These are phyloP conservation scores for Cryptus viduatorius DNA, from an alignment of 2,888 invertebrate species.

Conservation along the genomic window DNA sequence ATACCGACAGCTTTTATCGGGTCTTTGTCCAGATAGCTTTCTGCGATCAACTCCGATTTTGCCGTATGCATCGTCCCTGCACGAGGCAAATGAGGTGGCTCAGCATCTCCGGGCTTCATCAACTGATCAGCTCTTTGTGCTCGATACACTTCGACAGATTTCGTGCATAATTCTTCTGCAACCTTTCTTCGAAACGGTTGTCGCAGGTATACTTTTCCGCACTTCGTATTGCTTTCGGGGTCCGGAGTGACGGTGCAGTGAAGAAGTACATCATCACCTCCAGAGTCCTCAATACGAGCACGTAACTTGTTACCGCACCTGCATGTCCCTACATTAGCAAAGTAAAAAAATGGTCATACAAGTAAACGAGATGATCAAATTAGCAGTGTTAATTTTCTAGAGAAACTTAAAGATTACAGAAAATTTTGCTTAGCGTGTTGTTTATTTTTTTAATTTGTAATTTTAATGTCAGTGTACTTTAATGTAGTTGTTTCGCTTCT, in stretches of 20 bases:
- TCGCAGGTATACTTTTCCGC: slow-evolving; percentile 1
- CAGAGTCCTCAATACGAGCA: background rate
- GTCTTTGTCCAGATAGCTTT: slow-evolving; percentile 42
- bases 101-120: slow-evolving; percentile 49
- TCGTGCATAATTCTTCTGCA: slow-evolving; percentile 14
- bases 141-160: slow-evolving; percentile 32
- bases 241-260: too few relatives aligned
- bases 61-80: slow-evolving; percentile 28
- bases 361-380: too few relatives aligned
- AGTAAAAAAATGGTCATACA: too few relatives aligned
- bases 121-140: slow-evolving; percentile 27
- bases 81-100: slow-evolving; percentile 39
- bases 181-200: slow-evolving; percentile 1
- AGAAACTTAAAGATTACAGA: too few relatives aligned
- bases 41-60: slow-evolving; percentile 12
- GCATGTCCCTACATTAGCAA: background rate
- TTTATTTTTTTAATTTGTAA: too few relatives aligned
- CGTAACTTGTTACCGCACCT: background rate
- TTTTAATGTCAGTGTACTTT: too few relatives aligned
- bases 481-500: too few relatives aligned
- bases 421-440: too few relatives aligned
- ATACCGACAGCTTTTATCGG: slow-evolving; percentile 47
- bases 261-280: too few relatives aligned
- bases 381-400: too few relatives aligned
- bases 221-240: background rate